Evolutionary conservation across 2,888 invertebrate genomes (phyloP).

Genomic region (Morpho achilles): DNA sequence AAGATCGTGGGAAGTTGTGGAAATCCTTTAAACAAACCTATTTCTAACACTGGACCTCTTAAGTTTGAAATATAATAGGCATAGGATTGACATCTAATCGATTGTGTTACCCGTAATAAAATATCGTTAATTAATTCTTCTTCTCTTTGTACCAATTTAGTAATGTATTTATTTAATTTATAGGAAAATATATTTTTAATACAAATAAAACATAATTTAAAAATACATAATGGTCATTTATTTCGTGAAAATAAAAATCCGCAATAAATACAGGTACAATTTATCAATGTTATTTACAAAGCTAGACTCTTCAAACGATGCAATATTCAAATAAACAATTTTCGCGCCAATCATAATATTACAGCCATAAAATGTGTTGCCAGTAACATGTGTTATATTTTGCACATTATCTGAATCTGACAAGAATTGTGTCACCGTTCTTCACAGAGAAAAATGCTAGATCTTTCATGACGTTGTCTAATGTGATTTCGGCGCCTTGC

Average conservation of each 20-base stretch:
- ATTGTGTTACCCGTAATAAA: too few species aligned
- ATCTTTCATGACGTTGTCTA: slow-evolving; percentile 91
- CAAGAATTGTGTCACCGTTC: slow-evolving; percentile 89
- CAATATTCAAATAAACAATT: slow-evolving; percentile 17
- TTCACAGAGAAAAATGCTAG: slow-evolving; percentile 91
- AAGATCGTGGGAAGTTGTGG: too few species aligned
- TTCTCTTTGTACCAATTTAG: too few species aligned
- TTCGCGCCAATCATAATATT: slow-evolving; percentile 36
- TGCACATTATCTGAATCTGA: slow-evolving; percentile 76
- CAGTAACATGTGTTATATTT: slow-evolving; percentile 24
- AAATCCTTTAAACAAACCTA: too few species aligned
- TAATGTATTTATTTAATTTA: too few species aligned
- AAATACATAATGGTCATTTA: slow-evolving; percentile 67
- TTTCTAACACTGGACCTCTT: too few species aligned
- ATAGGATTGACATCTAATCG: too few species aligned
- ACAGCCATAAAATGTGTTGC: slow-evolving; percentile 32
- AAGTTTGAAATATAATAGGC: too few species aligned
- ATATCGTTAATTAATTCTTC: too few species aligned
- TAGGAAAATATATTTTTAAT: too few species aligned
- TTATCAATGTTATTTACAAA: slow-evolving; percentile 59
- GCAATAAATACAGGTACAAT: slow-evolving; percentile 69
- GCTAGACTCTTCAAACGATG: slow-evolving; percentile 39
- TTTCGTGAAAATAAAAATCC: slow-evolving; percentile 50
- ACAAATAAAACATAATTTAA: slow-evolving; percentile 37
- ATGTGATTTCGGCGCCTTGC: slow-evolving; percentile 83